Conservation (phyloP, 2,888 invertebrate genomes). For the Galerucella pusilla region DNA sequence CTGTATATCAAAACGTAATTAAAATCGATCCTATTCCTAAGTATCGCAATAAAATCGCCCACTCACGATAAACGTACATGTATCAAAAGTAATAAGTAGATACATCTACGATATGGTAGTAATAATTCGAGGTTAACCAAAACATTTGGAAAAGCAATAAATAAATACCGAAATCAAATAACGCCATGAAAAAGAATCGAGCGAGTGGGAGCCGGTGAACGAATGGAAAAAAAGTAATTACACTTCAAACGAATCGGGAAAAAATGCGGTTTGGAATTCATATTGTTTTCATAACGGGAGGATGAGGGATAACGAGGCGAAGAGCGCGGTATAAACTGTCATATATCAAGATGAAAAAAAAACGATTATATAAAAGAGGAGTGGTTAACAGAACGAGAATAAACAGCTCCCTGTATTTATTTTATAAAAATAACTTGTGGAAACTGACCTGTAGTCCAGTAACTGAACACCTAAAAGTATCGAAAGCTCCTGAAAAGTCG, state of each 20-base stretch:
- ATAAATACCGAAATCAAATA: constrained; percentile 62
- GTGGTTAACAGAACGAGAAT: constrained; percentile 33
- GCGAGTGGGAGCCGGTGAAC: constrained; percentile 7
- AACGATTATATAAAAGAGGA: constrained; percentile 51
- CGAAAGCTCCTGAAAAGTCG: no score
- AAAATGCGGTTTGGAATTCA: constrained; percentile 66
- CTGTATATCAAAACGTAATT: background rate
- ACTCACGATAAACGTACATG: background rate
- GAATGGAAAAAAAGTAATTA: constrained; percentile 63
- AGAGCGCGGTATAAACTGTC: constrained; percentile 60
- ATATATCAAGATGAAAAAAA: constrained; percentile 60
- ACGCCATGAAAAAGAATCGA: constrained; percentile 47
- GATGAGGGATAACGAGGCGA: constrained; percentile 55
- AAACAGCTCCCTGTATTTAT: background rate
- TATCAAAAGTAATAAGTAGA: constrained; percentile 3
- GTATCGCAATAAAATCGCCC: background rate
- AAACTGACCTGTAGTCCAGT: no score
- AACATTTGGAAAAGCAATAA: constrained; percentile 56
- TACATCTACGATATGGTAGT: background rate
- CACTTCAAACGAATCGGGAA: constrained; percentile 65
- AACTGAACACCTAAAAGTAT: no score
- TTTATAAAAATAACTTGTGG: background rate
- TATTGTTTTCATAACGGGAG: constrained; percentile 66
- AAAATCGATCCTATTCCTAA: background rate
- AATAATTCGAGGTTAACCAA: constrained; percentile 17